Evolutionary conservation across 1,140 invertebrate species (phyloP).

Genomic region (Bemisia tabaci): DNA sequence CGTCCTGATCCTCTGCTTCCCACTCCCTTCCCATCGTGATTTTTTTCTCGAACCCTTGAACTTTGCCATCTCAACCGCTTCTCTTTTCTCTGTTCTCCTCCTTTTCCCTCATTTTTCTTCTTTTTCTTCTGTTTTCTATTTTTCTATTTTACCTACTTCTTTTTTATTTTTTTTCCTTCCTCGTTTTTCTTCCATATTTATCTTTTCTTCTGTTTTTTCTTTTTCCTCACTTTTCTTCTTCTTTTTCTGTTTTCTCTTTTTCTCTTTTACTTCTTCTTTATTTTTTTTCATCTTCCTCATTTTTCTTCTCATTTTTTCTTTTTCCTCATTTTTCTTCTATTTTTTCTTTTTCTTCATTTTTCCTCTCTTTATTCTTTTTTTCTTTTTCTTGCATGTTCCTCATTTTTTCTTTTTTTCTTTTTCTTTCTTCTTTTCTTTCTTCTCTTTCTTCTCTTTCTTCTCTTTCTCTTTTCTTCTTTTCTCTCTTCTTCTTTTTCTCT

Average conservation of each 20-base stretch:
- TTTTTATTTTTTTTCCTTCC: background rate
- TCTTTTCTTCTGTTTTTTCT: background rate
- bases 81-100: background rate
- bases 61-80: background rate
- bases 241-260: background rate
- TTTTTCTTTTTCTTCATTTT: background rate
- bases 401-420: background rate
- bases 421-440: background rate
- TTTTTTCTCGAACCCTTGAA: background rate
- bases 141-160: background rate
- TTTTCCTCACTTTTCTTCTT: background rate
- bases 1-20: no score
- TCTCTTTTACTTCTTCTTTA: background rate
- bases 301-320: background rate
- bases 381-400: background rate
- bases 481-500: slow-evolving; percentile 1
- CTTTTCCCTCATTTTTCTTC: background rate
- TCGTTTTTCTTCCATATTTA: background rate
- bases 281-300: background rate
- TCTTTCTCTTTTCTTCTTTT: background rate
- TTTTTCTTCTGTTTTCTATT: slow-evolving; percentile 1
- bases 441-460: background rate
- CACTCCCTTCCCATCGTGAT: no score
- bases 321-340: background rate
- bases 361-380: background rate